Percentiles rank a stretch among this genome's conserved stretches.
phyloP scores from a whole-genome alignment of 2,888 invertebrate species.

The Loripinus fragilis region DNA sequence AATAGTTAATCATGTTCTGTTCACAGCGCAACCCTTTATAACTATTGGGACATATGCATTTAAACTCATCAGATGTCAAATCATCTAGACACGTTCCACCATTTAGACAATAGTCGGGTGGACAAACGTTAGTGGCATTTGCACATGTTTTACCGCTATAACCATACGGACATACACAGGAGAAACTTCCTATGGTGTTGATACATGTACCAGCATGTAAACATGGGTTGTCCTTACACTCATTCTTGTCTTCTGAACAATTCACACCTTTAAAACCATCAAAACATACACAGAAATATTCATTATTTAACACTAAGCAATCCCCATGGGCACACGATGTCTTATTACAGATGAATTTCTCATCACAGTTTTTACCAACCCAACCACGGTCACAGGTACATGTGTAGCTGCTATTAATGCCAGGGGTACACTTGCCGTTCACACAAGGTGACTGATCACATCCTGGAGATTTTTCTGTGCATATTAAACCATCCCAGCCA shows the following conservation, averaged over 20 bases:
- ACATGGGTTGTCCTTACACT: conserved; percentile 52
- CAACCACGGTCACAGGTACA: conserved; percentile 44
- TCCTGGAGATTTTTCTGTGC: conserved; percentile 30
- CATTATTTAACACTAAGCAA: conserved; percentile 27
- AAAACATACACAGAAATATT: conserved; percentile 49
- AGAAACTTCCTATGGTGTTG: conserved; percentile 50
- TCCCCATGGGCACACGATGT: conserved; percentile 44
- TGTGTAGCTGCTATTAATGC: conserved; percentile 29
- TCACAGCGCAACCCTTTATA: conserved; percentile 49
- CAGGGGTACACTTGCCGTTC: conserved; percentile 25
- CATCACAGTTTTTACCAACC: conserved; percentile 37
- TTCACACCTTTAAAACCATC: conserved; percentile 45
- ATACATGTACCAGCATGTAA: conserved; percentile 43
- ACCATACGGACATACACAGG: conserved; percentile 50
- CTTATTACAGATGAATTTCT: conserved; percentile 35
- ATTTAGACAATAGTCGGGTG: conserved; percentile 32
- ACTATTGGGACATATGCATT: conserved; percentile 37
- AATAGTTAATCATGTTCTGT: conserved; percentile 38
- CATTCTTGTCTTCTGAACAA: conserved; percentile 57
- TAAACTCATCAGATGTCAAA: neutral
- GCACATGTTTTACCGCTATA: conserved; percentile 39
- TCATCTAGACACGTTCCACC: conserved; percentile 39
- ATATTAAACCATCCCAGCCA: conserved; percentile 86
- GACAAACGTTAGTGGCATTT: conserved; percentile 20
- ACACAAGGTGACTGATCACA: conserved; percentile 58